Conservation (phyloP, 1,140 invertebrate species). For the Macrotrachela quadricornifera region DNA sequence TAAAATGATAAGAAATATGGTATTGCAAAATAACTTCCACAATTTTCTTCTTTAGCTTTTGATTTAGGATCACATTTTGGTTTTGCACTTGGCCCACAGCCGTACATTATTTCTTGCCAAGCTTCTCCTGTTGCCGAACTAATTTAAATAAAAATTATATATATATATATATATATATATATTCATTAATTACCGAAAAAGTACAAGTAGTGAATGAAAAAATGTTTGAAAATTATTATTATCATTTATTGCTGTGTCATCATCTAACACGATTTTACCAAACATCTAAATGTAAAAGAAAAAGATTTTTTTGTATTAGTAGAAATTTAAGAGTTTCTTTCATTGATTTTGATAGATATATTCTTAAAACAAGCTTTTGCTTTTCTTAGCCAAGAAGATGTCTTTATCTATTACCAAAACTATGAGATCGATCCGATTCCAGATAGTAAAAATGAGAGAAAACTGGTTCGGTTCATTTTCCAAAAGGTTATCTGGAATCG, state of each 20-base stretch:
- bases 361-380: too few species aligned
- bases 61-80: slow-evolving; percentile 13
- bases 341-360: too few species aligned
- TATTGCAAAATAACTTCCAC: slow-evolving; percentile 80
- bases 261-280: slow-evolving; percentile 67
- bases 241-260: slow-evolving; percentile 53
- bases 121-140: slow-evolving; percentile 56
- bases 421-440: too few species aligned
- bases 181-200: slow-evolving; percentile 45
- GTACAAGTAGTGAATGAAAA: slow-evolving; percentile 78
- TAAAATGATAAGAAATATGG: slow-evolving; percentile 99
- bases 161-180: background rate
- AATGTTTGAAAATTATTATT: slow-evolving; percentile 99
- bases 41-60: slow-evolving; percentile 23
- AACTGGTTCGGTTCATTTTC: too few species aligned
- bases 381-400: too few species aligned
- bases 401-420: too few species aligned
- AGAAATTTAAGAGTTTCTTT: too few species aligned
- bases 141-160: background rate
- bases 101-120: slow-evolving; percentile 98
- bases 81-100: slow-evolving; percentile 34
- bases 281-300: slow-evolving; percentile 47
- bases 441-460: too few species aligned
- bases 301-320: too few species aligned
- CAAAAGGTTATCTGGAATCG: too few species aligned